These are phyloP conservation scores for Drosophila pegasa DNA, from an alignment of 2,888 invertebrate genomes.

Conservation along the genomic window DNA sequence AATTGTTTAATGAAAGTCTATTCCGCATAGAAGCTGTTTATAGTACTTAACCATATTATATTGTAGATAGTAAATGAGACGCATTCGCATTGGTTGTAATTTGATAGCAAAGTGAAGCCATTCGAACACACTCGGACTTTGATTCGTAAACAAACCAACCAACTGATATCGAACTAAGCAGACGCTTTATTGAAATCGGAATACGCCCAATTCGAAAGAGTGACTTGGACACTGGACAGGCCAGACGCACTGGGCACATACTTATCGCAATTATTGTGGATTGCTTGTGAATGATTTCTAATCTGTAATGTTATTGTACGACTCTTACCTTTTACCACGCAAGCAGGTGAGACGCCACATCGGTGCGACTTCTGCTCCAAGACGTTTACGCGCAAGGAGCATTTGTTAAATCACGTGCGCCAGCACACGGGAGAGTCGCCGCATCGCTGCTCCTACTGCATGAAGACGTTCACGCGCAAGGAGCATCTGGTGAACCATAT, in stretches of 20 bases:
- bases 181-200: background rate
- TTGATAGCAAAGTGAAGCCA: background rate
- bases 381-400: conserved; percentile 94
- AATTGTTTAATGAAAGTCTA: background rate
- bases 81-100: background rate
- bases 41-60: background rate
- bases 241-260: background rate
- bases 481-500: conserved; percentile 95
- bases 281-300: conserved; percentile 66
- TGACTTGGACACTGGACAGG: conserved; percentile 1
- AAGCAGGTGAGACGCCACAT: conserved; percentile 91
- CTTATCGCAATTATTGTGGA: background rate
- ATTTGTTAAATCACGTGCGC: conserved; percentile 93
- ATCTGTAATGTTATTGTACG: conserved; percentile 86
- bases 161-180: background rate
- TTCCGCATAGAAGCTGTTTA: background rate
- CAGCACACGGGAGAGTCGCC: conserved; percentile 93
- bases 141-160: background rate
- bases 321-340: conserved; percentile 43
- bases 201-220: background rate
- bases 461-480: conserved; percentile 94
- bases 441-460: conserved; percentile 93
- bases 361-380: conserved; percentile 94
- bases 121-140: background rate
- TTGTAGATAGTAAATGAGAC: background rate